Base-by-base conservation (phyloP, 2,888 invertebrate species). In the Zeuzera pyrina region DNA sequence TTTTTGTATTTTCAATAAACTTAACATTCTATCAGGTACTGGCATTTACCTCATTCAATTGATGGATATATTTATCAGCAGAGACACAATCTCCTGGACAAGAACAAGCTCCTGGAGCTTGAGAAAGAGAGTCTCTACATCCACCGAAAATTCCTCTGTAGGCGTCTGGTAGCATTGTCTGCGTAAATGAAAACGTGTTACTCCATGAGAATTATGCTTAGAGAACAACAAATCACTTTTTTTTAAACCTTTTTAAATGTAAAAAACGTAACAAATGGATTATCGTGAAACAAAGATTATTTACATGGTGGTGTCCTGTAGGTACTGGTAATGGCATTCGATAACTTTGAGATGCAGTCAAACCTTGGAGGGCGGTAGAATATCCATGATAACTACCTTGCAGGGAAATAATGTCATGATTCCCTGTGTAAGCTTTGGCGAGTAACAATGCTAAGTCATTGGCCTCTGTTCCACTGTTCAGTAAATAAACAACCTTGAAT, bases 381-480 rank as follows among this genome's bases (percentile, higher is more conserved):
- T 92, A 92, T 3, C 98, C 98, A 58, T 98, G 98, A 70, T 98
- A 98, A 39, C 89, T 88, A 74, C 95, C 96, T 52, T 92, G 90
- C 31, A 98, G 81, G 0, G 95, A 91, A 16, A 98, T 77, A 11
- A 97, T 86, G 47, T 97, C 96, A 51, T 88, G 89, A 54, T 91
- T 89, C 1, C 91, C 91, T 0, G 98, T 97, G 61, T 95, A 89
- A 1, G 93, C 70, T 49, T 97, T 88, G 0, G 97, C 93, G 70
- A 99, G 85, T 15, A 96, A 63, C 43, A 94, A 85, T 0, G 98
- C 98, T 35, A 99, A 78, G 64, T 99, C 98, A 58, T 98, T 98
- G 0, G 98, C 98, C 74, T 99, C 98, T 3, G 96, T 94, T 0
- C 98, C 98, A 54, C 97, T 98, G 72, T 98, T 98, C 1, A 95